Evolutionary conservation across 64 coral and sea anemone species (phyloP).

Genomic region (Montipora sp.): DNA sequence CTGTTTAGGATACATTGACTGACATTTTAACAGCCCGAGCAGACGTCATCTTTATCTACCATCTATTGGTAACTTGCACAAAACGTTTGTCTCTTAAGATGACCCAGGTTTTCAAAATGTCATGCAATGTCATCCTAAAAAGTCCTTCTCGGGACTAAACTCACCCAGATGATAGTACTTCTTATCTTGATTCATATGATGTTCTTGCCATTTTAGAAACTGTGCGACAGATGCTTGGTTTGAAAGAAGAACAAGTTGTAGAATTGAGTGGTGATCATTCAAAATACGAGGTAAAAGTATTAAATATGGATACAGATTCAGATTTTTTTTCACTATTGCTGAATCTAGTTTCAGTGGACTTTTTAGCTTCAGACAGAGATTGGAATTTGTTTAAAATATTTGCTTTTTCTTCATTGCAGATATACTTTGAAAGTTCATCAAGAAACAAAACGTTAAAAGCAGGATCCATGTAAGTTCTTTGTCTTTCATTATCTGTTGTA

Average conservation of each 20-base stretch:
- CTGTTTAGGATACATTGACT: too few relatives aligned
- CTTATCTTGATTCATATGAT: too few relatives aligned
- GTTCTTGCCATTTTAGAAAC: constrained; percentile 38
- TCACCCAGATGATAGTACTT: too few relatives aligned
- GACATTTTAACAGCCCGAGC: too few relatives aligned
- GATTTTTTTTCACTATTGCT: too few relatives aligned
- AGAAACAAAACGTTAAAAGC: constrained; percentile 95
- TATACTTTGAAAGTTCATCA: constrained; percentile 94
- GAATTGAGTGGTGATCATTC: constrained; percentile 74
- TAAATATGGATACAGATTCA: not conserved
- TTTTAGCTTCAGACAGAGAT: not conserved
- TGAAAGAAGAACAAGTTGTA: constrained; percentile 74
- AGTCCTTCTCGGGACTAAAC: too few relatives aligned
- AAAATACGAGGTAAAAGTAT: constrained; percentile 44
- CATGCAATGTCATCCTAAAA: too few relatives aligned
- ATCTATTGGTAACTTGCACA: too few relatives aligned
- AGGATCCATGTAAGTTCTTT: constrained; percentile 72
- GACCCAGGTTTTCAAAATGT: too few relatives aligned
- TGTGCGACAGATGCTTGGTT: constrained; percentile 85
- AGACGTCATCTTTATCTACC: too few relatives aligned
- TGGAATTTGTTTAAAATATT: not conserved
- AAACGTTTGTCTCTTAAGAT: too few relatives aligned
- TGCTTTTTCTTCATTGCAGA: constrained; percentile 21
- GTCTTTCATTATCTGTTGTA: not conserved
- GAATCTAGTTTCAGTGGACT: too few relatives aligned